Evolutionary conservation across 2,797 vertebrate genomes (phyloP).

Genomic region (Rousettus madagascariensis): DNA sequence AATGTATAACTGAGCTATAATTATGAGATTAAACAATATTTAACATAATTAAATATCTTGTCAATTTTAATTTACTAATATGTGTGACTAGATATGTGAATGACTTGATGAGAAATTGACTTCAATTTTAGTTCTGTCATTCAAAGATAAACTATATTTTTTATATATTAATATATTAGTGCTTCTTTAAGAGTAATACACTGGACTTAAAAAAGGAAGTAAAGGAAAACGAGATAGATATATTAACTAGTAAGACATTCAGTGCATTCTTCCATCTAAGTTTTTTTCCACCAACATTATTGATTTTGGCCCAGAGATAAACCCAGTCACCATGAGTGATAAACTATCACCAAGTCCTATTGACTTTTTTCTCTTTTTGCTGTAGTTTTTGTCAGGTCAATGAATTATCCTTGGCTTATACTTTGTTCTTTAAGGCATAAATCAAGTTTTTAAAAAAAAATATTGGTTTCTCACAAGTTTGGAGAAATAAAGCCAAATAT

Average conservation of each 20-base stretch:
- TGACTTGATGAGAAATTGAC: not conserved
- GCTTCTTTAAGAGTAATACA: not conserved
- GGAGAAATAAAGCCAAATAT: slow-evolving; percentile 42
- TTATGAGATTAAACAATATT: not conserved
- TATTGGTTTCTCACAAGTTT: slow-evolving; percentile 45
- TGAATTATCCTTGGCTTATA: slow-evolving; percentile 75
- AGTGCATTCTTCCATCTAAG: slow-evolving; percentile 71
- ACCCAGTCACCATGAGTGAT: slow-evolving; percentile 76
- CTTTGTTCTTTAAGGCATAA: slow-evolving; percentile 74
- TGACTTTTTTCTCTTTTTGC: slow-evolving; percentile 75
- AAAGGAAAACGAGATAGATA: slow-evolving; percentile 66
- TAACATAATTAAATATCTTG: slow-evolving; percentile 4
- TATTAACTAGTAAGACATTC: slow-evolving; percentile 77
- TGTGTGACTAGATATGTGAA: not conserved
- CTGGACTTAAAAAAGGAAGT: not conserved
- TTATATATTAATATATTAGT: not conserved
- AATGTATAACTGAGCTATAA: not conserved
- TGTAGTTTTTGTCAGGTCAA: slow-evolving; percentile 76
- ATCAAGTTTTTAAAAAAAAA: slow-evolving; percentile 23
- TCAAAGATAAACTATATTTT: slow-evolving; percentile 10
- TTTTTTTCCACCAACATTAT: slow-evolving; percentile 70
- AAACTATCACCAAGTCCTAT: slow-evolving; percentile 72
- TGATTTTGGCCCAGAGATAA: slow-evolving; percentile 81
- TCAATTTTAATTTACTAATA: slow-evolving; percentile 27
- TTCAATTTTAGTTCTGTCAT: slow-evolving; percentile 47